A percentile compares a stretch with the other conserved stretches of the same genome.
Evolutionary conservation across 2,888 invertebrate genomes (phyloP).

Genomic region (Julus scanicus): DNA sequence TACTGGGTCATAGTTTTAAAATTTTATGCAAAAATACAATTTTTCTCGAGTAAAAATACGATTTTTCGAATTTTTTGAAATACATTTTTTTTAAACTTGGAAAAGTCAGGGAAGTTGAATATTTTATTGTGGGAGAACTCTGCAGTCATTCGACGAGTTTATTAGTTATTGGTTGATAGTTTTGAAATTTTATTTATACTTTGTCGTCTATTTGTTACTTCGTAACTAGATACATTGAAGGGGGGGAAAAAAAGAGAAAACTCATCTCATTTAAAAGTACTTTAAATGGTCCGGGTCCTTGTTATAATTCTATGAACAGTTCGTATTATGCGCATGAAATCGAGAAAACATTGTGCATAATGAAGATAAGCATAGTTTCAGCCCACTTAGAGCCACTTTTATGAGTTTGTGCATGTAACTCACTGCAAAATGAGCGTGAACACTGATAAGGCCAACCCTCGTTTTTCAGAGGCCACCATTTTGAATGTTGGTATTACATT

Average conservation of each 20-base stretch:
- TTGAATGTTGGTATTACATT: conserved; percentile 34
- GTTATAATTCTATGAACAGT: background rate
- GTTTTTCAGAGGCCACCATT: conserved; percentile 45
- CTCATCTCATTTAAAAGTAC: background rate
- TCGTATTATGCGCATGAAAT: background rate
- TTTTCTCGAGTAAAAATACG: too few species aligned
- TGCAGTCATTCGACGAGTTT: background rate
- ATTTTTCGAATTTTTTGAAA: too few species aligned
- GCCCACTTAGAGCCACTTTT: conserved; percentile 36
- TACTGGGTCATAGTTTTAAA: background rate
- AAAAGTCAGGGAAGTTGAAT: background rate
- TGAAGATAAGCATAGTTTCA: conserved; percentile 40
- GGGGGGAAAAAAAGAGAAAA: background rate
- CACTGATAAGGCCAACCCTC: conserved; percentile 26
- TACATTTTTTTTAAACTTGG: too few species aligned
- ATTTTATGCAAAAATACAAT: background rate
- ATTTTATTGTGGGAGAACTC: background rate
- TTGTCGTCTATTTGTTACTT: background rate
- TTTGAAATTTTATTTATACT: background rate
- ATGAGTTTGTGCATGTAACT: conserved; percentile 38
- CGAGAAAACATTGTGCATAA: conserved; percentile 25
- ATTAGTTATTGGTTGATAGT: background rate
- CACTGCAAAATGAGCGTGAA: conserved; percentile 43
- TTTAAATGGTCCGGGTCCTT: conserved; percentile 31
- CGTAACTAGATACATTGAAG: background rate